Conservation (phyloP, 2,888 invertebrate species). For the Drosophila multiciliata region DNA sequence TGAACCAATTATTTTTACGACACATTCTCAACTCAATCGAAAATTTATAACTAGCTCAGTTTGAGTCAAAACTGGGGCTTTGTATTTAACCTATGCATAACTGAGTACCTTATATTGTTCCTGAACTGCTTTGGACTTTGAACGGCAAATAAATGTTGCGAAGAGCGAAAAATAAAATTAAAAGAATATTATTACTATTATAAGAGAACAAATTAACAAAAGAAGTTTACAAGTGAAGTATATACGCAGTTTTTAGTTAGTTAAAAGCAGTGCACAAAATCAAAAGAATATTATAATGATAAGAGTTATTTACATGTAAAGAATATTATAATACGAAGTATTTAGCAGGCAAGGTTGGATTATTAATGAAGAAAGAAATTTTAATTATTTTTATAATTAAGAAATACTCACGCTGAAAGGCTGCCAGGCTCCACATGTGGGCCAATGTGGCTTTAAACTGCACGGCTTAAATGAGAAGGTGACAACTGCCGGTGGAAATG, state of each 20-base stretch:
- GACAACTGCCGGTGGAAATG: constrained; percentile 87
- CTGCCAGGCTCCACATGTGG: constrained; percentile 71
- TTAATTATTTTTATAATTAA: background rate
- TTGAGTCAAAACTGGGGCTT: background rate
- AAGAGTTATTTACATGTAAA: background rate
- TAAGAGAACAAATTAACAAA: background rate
- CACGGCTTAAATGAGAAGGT: constrained; percentile 86
- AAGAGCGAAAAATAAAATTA: constrained; percentile 12
- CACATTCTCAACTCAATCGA: background rate
- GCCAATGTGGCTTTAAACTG: constrained; percentile 83
- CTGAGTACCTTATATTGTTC: constrained; percentile 52
- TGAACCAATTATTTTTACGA: background rate
- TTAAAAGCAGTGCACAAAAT: background rate
- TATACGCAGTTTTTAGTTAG: background rate
- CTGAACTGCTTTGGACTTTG: constrained; percentile 36
- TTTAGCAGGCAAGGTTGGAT: background rate
- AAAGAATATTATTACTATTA: constrained; percentile 17
- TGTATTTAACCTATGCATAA: constrained; percentile 29
- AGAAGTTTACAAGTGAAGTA: constrained; percentile 1
- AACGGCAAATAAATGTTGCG: constrained; percentile 20
- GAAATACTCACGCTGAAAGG: constrained; percentile 78
- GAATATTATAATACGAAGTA: background rate
- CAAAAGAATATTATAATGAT: background rate
- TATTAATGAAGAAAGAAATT: background rate
- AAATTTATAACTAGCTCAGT: no score